These are phyloP conservation scores for Lerema accius DNA, from an alignment of 1,140 invertebrate genomes.

Conservation along the genomic window DNA sequence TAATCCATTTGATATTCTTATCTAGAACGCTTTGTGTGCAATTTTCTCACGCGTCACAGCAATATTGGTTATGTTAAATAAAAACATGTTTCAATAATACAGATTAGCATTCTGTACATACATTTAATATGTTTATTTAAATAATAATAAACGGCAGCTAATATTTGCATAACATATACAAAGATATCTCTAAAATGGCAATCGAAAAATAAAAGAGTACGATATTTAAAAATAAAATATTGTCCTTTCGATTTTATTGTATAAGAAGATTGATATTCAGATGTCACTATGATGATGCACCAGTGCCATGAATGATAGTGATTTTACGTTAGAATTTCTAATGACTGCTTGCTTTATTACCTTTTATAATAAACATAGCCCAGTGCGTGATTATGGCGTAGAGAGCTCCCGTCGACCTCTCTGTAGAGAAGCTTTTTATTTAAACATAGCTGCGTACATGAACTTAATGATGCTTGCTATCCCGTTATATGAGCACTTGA, in stretches of 20 bases:
- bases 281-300: too few relatives aligned
- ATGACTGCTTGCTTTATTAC: conserved; percentile 42
- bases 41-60: conserved; percentile 13
- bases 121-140: not conserved
- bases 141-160: too few relatives aligned
- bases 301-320: not conserved
- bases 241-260: too few relatives aligned
- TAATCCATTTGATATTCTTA: conserved; percentile 12
- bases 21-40: conserved; percentile 12
- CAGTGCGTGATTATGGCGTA: conserved; percentile 49
- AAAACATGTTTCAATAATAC: not conserved
- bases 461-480: conserved; percentile 44
- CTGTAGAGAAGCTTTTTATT: conserved; percentile 42
- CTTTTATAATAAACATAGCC: conserved; percentile 48
- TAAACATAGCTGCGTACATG: conserved; percentile 43
- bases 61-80: not conserved
- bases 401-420: conserved; percentile 39
- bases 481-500: conserved; percentile 53
- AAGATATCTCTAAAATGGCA: too few relatives aligned
- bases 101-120: not conserved
- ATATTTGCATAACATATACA: too few relatives aligned
- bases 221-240: too few relatives aligned
- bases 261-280: too few relatives aligned
- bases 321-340: conserved; percentile 32
- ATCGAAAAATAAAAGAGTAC: too few relatives aligned